These are phyloP conservation scores for Centrocercus urophasianus DNA, from an alignment of 2,113 vertebrate genomes.

Conservation along the genomic window DNA sequence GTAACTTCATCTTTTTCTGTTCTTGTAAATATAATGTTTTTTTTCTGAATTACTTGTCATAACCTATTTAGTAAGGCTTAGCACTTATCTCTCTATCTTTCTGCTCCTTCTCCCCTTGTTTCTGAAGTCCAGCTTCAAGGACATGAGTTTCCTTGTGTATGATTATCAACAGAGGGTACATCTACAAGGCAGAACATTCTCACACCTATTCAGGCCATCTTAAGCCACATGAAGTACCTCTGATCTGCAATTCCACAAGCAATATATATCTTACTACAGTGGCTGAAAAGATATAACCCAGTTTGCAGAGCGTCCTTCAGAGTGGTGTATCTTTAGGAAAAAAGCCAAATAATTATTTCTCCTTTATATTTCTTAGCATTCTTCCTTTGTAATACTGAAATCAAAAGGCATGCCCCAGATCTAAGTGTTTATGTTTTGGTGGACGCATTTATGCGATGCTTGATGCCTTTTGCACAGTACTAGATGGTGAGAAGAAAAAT, in stretches of 20 bases:
- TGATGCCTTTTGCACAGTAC: background rate
- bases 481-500: background rate
- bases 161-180: background rate
- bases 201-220: background rate
- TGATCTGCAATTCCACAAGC: background rate
- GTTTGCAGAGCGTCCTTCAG: background rate
- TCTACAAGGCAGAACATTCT: background rate
- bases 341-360: background rate
- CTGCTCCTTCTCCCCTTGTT: background rate
- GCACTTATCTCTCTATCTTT: background rate
- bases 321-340: background rate
- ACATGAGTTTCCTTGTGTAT: background rate
- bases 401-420: background rate
- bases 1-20: background rate
- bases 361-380: background rate
- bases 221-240: background rate
- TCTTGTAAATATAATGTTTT: background rate
- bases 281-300: background rate
- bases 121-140: background rate
- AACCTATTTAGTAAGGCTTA: background rate
- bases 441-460: background rate
- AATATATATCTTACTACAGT: background rate
- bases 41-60: background rate
- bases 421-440: background rate
- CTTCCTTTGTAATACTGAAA: background rate